Evolutionary conservation across 2,888 invertebrate genomes (phyloP).

Genomic region (Marasmarcha lunaedactyla): DNA sequence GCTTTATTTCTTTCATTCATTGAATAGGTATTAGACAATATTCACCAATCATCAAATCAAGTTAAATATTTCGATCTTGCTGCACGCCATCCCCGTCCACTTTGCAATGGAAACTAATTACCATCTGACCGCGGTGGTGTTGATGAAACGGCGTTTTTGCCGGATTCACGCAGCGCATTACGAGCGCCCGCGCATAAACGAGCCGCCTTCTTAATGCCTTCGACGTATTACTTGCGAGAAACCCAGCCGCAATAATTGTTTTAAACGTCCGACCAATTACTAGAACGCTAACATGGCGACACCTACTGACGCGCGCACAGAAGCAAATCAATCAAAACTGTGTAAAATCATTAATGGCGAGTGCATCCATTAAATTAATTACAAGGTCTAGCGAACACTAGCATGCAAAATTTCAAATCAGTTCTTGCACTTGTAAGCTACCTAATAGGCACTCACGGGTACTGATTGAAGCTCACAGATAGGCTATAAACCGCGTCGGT

Average conservation of each 20-base stretch:
- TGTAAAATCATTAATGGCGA: no score
- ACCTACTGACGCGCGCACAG: slow-evolving; percentile 9
- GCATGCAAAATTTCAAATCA: slow-evolving; percentile 24
- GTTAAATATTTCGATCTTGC: no score
- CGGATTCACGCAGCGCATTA: slow-evolving; percentile 39
- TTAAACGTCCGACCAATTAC: slow-evolving; percentile 21
- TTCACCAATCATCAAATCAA: no score
- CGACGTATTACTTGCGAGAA: slow-evolving; percentile 38
- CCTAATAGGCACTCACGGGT: slow-evolving; percentile 37
- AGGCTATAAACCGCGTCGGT: slow-evolving; percentile 51
- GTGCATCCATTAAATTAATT: background rate
- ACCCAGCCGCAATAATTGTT: slow-evolving; percentile 28
- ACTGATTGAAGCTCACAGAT: slow-evolving; percentile 48
- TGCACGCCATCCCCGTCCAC: slow-evolving; percentile 21
- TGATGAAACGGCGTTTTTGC: slow-evolving; percentile 54
- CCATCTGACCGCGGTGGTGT: slow-evolving; percentile 37
- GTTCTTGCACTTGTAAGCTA: slow-evolving; percentile 19
- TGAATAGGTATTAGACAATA: no score
- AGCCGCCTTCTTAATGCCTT: slow-evolving; percentile 35
- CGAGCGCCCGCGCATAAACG: slow-evolving; percentile 38
- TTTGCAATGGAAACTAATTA: slow-evolving; percentile 45
- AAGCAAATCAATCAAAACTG: background rate
- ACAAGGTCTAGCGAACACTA: background rate
- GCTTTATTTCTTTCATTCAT: no score
- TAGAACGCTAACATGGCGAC: slow-evolving; percentile 23